Conservation (phyloP, 2,888 invertebrate genomes). For the Sympetrum striolatum region DNA sequence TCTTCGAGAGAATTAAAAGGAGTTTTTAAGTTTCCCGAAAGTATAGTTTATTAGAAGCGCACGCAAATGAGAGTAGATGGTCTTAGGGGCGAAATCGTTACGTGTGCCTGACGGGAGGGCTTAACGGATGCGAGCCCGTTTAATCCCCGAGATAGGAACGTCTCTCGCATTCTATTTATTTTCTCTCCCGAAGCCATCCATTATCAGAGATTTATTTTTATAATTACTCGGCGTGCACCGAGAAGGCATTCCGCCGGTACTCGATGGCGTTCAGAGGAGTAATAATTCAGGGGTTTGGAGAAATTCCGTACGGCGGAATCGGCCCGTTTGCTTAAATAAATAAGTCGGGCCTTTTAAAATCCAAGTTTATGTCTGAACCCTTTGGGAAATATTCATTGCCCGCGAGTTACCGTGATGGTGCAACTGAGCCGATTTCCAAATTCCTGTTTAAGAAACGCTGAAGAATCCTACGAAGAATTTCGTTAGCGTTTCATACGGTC, state of each 20-base stretch:
- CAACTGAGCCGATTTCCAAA: too few relatives aligned
- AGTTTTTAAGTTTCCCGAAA: not conserved
- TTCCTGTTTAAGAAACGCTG: too few relatives aligned
- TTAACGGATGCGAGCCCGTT: not conserved
- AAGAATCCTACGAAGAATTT: too few relatives aligned
- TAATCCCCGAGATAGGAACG: not conserved
- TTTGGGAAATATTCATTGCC: too few relatives aligned
- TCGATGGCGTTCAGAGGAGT: not conserved
- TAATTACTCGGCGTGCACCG: not conserved
- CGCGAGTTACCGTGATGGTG: too few relatives aligned
- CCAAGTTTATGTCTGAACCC: too few relatives aligned
- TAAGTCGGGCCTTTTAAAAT: too few relatives aligned
- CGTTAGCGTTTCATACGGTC: too few relatives aligned
- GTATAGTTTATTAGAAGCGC: not conserved
- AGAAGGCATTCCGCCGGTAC: not conserved
- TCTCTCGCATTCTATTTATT: not conserved
- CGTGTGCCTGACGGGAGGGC: not conserved
- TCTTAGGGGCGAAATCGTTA: not conserved
- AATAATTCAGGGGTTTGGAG: not conserved
- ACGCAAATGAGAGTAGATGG: not conserved
- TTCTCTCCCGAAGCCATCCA: not conserved
- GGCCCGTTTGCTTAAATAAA: too few relatives aligned
- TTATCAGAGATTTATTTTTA: not conserved
- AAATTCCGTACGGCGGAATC: not conserved
- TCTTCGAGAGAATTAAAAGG: not conserved